Percentiles rank a stretch among this genome's conserved stretches.
These are phyloP conservation scores for Carapus acus DNA, from an alignment of 2,797 vertebrate species.

Conservation along the genomic window DNA sequence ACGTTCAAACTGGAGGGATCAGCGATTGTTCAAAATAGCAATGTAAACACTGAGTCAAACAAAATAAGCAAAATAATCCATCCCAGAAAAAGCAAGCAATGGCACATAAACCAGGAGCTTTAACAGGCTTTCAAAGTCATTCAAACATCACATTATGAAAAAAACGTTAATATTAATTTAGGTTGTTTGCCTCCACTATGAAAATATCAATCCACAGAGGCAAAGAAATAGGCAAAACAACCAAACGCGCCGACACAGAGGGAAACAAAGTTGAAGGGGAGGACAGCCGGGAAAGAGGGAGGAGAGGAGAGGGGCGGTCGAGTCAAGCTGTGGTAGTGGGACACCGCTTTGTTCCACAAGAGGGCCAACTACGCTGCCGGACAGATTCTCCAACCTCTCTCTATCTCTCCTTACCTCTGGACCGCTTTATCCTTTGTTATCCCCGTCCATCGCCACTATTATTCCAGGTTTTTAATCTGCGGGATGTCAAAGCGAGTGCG, in stretches of 20 bases:
- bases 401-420: slow-evolving; percentile 8
- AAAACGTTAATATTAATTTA: no score
- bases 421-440: slow-evolving; percentile 1
- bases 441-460: no score
- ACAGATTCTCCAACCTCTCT: slow-evolving; percentile 13
- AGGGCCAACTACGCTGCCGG: slow-evolving; percentile 34
- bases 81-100: no score
- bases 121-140: no score
- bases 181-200: no score
- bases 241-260: slow-evolving; percentile 22
- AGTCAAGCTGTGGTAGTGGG: slow-evolving; percentile 47
- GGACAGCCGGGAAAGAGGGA: slow-evolving; percentile 18
- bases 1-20: no score
- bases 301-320: slow-evolving; percentile 19
- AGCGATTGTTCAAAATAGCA: no score
- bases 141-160: no score
- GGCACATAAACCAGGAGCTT: no score
- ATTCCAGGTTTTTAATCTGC: slow-evolving; percentile 12
- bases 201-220: no score
- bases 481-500: slow-evolving; percentile 90
- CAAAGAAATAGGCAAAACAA: not conserved
- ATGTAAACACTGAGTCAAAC: no score
- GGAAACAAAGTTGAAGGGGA: slow-evolving; percentile 25
- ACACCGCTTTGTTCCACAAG: slow-evolving; percentile 64
- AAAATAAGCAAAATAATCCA: no score